Conservation (phyloP, 53 echinoderm and acorn worm genomes). For the Arbacia lixula region DNA sequence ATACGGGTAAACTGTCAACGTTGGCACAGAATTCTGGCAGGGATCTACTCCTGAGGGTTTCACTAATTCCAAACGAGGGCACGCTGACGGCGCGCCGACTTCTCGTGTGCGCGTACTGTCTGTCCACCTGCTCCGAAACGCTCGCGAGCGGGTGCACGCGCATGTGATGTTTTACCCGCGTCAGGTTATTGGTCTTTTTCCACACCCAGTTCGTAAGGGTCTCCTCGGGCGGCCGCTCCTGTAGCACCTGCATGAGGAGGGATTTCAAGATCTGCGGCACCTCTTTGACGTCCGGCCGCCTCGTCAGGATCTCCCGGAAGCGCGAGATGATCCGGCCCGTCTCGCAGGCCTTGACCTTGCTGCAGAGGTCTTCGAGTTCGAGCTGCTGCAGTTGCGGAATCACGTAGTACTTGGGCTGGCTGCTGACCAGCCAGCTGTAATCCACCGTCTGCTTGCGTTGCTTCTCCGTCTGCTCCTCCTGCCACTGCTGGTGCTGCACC, state of each 20-base stretch:
- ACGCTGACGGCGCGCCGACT: conserved; percentile 77
- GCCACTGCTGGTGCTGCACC: conserved; percentile 71
- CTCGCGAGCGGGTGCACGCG: conserved; percentile 78
- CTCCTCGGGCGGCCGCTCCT: conserved; percentile 86
- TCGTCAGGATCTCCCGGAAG: conserved; percentile 76
- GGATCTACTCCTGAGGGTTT: conserved; percentile 65
- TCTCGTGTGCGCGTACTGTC: conserved; percentile 49
- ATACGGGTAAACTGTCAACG: conserved; percentile 90
- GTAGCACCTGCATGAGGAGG: conserved; percentile 83
- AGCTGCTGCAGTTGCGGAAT: conserved; percentile 78
- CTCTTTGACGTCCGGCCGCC: conserved; percentile 85
- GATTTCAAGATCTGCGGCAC: conserved; percentile 83
- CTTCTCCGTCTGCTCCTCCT: conserved; percentile 74
- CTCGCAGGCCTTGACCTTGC: conserved; percentile 66
- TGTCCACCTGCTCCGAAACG: conserved; percentile 64
- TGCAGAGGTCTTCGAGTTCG: conserved; percentile 86
- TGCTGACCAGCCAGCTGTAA: conserved; percentile 92
- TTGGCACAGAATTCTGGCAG: conserved; percentile 92
- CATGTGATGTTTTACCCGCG: conserved; percentile 65
- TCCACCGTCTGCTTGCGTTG: conserved; percentile 76
- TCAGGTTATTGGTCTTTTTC: conserved; percentile 79
- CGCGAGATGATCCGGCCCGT: conserved; percentile 78
- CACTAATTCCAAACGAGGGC: conserved; percentile 78
- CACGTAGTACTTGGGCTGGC: conserved; percentile 83
- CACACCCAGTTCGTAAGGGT: conserved; percentile 81